A percentile compares a stretch with the other conserved stretches of the same genome.
Evolutionary conservation across 2,797 vertebrate genomes (phyloP).

Genomic region (Pantherophis alleghaniensis): DNA sequence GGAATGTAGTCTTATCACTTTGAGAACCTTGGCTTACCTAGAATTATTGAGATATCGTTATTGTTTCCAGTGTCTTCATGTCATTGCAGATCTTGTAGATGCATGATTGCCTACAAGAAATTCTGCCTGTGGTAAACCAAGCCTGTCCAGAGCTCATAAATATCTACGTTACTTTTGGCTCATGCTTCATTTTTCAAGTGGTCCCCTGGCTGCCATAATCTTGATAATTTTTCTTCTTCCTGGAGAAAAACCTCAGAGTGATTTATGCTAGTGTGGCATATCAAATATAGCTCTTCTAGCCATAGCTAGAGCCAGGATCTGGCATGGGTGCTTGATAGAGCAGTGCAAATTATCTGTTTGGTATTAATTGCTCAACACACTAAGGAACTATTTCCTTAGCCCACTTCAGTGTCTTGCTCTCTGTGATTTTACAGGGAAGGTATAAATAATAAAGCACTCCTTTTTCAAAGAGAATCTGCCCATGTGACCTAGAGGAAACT

Average conservation of each 20-base stretch:
- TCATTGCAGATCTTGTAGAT: not conserved
- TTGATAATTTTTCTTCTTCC: not conserved
- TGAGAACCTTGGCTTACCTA: not conserved
- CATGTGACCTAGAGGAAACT: not conserved
- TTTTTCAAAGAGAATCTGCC: not conserved
- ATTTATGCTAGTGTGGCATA: not conserved
- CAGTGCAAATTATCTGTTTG: not conserved
- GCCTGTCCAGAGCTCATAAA: not conserved
- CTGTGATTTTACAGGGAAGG: not conserved
- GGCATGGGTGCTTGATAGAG: not conserved
- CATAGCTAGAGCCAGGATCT: not conserved
- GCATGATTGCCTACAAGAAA: not conserved
- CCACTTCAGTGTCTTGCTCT: not conserved
- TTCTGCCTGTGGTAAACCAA: not conserved
- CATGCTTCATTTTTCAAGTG: not conserved
- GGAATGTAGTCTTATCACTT: not conserved
- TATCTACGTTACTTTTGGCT: not conserved
- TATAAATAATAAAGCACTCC: not conserved
- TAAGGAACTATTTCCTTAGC: not conserved
- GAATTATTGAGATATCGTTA: not conserved
- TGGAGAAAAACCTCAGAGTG: not conserved
- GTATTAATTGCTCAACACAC: not conserved
- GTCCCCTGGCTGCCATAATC: not conserved
- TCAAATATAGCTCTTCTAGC: not conserved
- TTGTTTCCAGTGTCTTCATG: not conserved